Evolutionary conservation across 2,113 vertebrate genomes (phyloP), one percentile per base, ranked within the genome.

Genomic region (Pomatorhinus ruficollis): DNA sequence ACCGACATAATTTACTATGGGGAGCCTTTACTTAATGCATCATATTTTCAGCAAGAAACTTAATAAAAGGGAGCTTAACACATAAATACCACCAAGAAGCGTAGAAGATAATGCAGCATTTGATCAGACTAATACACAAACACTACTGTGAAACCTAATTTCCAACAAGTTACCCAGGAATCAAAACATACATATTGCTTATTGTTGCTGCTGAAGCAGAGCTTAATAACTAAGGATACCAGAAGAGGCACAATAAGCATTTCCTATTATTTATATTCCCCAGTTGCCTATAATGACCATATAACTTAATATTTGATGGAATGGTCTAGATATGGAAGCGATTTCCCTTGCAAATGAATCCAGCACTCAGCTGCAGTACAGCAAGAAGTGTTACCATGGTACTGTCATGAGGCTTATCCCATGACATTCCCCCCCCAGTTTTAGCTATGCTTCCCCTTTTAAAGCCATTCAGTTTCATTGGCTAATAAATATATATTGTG

Each of bases 31-130:
- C 63, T 87, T 96, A 94, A 89, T 94, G 78, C 35, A 87, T 84
- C 90, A 91, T 84, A 93, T 92, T 92, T 92, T 95, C 96, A 92
- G 76, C 49, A 69, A 93, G 88, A 89, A 97, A 97, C 86, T 93
- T 96, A 97, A 96, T 97, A 95, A 96, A 97, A 97, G 84, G 89
- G 65, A 87, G 90, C 92, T 92, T 93, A 93, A 94, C 88, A 68
- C 37, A 68, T 82, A 92, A 94, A 94, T 92, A 92, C 49, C 77
- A 89, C 61, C 53, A 87, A 95, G 86, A 56, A 95, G 40, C 0
- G 0, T 8, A n/a, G 80, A 92, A 76, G 77, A 81, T 78, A 95
- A 90, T 84, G 83, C 77, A 92, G 72, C 76, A 64, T 95, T 92
- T 90, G 92, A 87, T 93, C 90, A 82, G 72, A 44, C 69, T 95